phyloP scores from a whole-genome alignment of 2,113 vertebrate genomes.

The Halichoerus grypus region DNA sequence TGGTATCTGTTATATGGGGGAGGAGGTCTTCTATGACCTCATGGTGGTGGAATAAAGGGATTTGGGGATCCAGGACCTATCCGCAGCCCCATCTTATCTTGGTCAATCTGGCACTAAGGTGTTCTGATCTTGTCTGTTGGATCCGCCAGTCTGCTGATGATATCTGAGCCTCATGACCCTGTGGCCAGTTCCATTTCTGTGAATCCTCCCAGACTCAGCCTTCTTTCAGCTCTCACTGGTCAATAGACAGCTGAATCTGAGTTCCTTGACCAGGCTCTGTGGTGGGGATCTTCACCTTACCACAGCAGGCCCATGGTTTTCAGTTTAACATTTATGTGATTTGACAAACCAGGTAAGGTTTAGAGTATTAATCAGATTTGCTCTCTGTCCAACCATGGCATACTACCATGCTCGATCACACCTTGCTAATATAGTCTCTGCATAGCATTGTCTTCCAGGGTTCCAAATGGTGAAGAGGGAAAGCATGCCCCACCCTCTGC shows the following conservation, averaged over 20 bases:
- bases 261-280: neutral
- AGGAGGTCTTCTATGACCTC: neutral
- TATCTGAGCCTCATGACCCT: neutral
- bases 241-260: neutral
- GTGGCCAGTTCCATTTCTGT: neutral
- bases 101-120: neutral
- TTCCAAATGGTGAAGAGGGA: neutral
- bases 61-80: neutral
- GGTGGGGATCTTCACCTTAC: neutral
- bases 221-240: neutral
- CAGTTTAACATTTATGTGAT: neutral
- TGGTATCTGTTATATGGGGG: neutral
- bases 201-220: neutral
- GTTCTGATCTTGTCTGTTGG: neutral
- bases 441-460: neutral
- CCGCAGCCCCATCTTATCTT: neutral
- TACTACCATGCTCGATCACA: neutral
- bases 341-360: neutral
- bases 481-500: neutral
- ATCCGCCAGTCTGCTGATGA: neutral
- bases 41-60: neutral
- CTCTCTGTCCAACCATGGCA: neutral
- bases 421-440: rapidly evolving
- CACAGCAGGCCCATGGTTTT: neutral
- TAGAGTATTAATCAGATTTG: neutral